Percentiles rank a stretch among this genome's conserved stretches.
Conservation (phyloP, 2,113 vertebrate genomes). For the Herpailurus yagouaroundi region DNA sequence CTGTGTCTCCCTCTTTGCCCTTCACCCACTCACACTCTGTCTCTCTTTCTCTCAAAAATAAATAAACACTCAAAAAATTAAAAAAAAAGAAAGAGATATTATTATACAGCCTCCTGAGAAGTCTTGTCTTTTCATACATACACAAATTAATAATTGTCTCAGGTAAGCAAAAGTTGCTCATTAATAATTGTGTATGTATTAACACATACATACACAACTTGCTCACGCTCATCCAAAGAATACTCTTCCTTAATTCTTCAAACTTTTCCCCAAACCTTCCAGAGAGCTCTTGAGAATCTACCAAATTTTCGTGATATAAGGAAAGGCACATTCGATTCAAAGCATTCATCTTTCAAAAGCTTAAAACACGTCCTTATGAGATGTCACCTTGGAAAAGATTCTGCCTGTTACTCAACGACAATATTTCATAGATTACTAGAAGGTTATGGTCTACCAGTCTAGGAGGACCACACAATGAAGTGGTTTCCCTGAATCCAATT, state of each 20-base stretch:
- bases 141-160: not conserved
- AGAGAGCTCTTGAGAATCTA: not conserved
- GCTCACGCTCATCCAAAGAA: not conserved
- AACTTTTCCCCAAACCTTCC: not conserved
- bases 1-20: no score
- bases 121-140: not conserved
- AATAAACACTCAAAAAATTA: no score
- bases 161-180: not conserved
- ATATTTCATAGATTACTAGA: rapidly evolving
- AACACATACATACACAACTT: no score
- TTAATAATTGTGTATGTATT: no score
- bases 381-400: not conserved
- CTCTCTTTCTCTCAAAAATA: no score
- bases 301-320: not conserved
- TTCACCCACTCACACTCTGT: no score
- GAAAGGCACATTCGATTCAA: not conserved
- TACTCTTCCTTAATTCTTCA: not conserved
- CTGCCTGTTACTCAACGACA: not conserved
- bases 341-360: not conserved
- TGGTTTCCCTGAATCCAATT: rapidly evolving
- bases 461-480: rapidly evolving
- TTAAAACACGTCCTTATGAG: not conserved
- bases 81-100: not conserved
- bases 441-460: rapidly evolving
- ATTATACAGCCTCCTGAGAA: not conserved